Evolutionary conservation across 2,888 invertebrate species (phyloP).

Genomic region (Uropetala carovei): DNA sequence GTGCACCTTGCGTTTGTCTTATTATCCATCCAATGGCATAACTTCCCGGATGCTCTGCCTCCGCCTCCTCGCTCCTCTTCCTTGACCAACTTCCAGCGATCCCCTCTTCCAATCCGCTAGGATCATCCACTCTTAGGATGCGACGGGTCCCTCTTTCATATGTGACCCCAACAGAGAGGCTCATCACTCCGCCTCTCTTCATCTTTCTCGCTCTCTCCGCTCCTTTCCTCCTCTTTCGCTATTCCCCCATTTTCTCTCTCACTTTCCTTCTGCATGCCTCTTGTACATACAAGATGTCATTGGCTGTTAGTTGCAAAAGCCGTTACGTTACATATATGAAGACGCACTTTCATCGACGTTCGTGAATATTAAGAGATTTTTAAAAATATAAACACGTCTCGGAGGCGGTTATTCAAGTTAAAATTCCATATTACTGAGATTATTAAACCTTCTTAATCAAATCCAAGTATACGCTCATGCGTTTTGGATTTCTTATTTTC

Average conservation of each 20-base stretch:
- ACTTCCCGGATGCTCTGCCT: conserved; percentile 36
- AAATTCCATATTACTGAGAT: too few species aligned
- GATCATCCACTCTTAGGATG: not conserved
- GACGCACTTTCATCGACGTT: too few species aligned
- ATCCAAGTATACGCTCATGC: too few species aligned
- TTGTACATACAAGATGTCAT: too few species aligned
- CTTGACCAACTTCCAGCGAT: conserved; percentile 52
- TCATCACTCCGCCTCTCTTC: not conserved
- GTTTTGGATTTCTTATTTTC: too few species aligned
- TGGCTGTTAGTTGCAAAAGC: too few species aligned
- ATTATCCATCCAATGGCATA: conserved; percentile 56
- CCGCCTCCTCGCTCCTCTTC: not conserved
- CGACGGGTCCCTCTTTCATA: not conserved
- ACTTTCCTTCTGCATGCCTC: not conserved
- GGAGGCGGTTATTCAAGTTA: too few species aligned
- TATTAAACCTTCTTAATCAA: too few species aligned
- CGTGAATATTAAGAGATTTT: too few species aligned
- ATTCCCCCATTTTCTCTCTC: not conserved
- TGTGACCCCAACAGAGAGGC: conserved; percentile 21
- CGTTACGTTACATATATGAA: too few species aligned
- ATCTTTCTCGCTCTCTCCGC: not conserved
- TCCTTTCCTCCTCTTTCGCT: not conserved
- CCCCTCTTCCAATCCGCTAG: not conserved
- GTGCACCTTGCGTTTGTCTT: conserved; percentile 46
- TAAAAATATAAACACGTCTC: too few species aligned